phyloP scores from a whole-genome alignment of 1,140 invertebrate genomes.

The Caenorhabditis remanei region DNA sequence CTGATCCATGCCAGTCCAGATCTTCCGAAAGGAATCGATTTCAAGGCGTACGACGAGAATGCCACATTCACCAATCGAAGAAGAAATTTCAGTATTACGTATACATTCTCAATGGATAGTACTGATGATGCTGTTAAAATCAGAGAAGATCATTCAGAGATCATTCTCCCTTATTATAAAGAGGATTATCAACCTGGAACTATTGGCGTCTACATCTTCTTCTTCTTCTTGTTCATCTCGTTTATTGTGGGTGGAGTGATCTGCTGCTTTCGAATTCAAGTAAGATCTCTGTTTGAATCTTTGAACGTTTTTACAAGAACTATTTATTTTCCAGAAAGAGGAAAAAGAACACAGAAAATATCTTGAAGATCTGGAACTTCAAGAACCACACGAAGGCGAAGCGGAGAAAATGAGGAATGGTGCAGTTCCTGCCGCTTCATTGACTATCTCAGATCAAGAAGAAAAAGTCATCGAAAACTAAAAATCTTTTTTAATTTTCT shows the following conservation, averaged over 20 bases:
- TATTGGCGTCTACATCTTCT: not conserved
- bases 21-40: slow-evolving; percentile 1
- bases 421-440: not conserved
- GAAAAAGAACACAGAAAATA: too few relatives aligned
- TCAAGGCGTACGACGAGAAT: not conserved
- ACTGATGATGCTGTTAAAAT: not conserved
- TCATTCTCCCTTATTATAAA: slow-evolving; percentile 9
- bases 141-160: too few relatives aligned
- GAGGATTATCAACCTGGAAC: not conserved
- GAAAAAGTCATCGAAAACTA: too few relatives aligned
- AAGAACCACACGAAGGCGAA: too few relatives aligned
- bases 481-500: too few relatives aligned
- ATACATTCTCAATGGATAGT: not conserved
- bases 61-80: not conserved
- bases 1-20: not conserved
- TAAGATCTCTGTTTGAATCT: too few relatives aligned
- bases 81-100: slow-evolving; percentile 9
- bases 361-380: too few relatives aligned
- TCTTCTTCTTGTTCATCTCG: not conserved
- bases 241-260: not conserved
- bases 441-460: too few relatives aligned
- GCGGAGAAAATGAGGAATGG: not conserved
- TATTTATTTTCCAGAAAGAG: too few relatives aligned
- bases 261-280: not conserved
- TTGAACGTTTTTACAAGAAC: too few relatives aligned